Base-by-base conservation (phyloP, 2,113 vertebrate genomes). In the Elephantulus edwardii region DNA sequence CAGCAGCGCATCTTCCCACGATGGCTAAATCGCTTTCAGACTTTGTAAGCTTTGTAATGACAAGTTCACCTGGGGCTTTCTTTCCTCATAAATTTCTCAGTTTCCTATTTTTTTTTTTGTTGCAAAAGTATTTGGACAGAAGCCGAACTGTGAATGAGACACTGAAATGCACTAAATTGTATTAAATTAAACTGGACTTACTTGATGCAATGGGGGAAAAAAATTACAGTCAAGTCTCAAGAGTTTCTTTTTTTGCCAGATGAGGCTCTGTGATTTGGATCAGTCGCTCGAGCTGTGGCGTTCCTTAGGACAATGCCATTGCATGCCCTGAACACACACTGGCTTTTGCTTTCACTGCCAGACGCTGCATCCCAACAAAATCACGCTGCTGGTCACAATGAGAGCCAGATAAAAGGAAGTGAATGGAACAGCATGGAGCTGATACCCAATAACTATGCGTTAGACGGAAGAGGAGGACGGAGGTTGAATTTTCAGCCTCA, bases 121-220 rank as follows among this genome's bases (percentile, higher is more conserved):
- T 83, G 70, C 48, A 48, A 9, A 44, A 91, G 85, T 46, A 1
- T 58, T 54, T 9, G 20, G 90, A 80, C 68, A 54, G 42, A n/a
- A 42, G 62, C 13, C 0, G 13, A 77, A 78, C 79, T 90, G 71
- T 82, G 96, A 94, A 82, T 56, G 86, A 80, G 48, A 58, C 28
- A 2, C 66, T 76, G 86, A 76, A 12, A 89, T 94, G 89, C 94
- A 76, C 50, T 94, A 90, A 77, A 6, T 5, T 92, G 83, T 93
- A 79, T 93, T 93, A 72, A 75, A 2, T 91, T 90, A 91, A 94
- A 86, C 91, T 91, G 78, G 62, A 90, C 88, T 95, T 91, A 93
- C 93, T 95, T 93, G 40, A 70, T 66, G 7, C 96, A 84, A 70
- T 85, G 95, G 91, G 68, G 28, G 66, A 80, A 90, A n/a, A n/a